A percentile compares a stretch with the other conserved stretches of the same genome.
Evolutionary conservation across 2,113 vertebrate species (phyloP).

Genomic region (Opisthocomus hoazin): DNA sequence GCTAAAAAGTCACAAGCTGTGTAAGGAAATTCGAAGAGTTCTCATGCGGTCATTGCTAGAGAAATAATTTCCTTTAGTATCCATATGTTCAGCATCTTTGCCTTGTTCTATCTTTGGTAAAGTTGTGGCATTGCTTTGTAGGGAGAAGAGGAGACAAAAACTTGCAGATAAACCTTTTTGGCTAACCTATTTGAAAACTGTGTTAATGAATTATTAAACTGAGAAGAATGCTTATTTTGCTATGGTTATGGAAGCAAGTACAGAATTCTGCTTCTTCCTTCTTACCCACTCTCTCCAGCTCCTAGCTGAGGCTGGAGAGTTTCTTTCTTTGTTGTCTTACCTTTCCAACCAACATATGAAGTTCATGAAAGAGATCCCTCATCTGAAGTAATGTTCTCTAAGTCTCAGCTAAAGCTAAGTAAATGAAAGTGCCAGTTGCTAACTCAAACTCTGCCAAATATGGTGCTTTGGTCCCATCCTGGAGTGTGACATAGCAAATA

Average conservation of each 20-base stretch:
- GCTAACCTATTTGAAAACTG: background rate
- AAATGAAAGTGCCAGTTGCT: background rate
- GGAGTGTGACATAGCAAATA: background rate
- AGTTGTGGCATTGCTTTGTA: background rate
- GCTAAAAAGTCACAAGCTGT: background rate
- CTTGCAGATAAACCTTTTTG: background rate
- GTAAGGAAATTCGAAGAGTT: slow-evolving; percentile 19
- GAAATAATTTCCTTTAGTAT: slow-evolving; percentile 15
- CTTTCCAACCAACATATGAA: background rate
- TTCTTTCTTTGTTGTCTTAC: background rate
- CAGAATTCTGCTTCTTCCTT: background rate
- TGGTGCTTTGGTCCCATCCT: background rate
- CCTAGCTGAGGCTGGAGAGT: background rate
- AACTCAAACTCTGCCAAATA: background rate
- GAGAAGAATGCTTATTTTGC: background rate
- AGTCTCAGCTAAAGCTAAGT: background rate
- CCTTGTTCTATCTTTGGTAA: background rate
- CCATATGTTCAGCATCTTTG: slow-evolving; percentile 14
- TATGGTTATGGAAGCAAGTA: background rate
- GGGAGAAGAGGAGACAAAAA: background rate
- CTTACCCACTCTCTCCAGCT: background rate
- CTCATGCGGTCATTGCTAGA: background rate
- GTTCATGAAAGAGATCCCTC: background rate
- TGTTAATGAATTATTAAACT: background rate
- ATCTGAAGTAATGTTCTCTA: background rate